Conservation (phyloP, 1,140 invertebrate species). For the Ceratitis capitata region DNA sequence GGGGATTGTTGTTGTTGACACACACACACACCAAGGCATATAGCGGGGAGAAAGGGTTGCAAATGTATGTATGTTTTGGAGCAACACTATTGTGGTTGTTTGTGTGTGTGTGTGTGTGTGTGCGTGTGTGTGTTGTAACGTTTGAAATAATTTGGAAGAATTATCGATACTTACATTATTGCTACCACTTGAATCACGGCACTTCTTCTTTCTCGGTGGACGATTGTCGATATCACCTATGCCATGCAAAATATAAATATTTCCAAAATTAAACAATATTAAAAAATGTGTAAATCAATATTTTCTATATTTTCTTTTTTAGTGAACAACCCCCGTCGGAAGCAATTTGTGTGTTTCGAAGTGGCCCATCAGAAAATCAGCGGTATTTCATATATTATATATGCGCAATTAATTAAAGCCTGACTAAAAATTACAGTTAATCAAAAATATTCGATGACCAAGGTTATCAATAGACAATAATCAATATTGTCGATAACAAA, state of each 20-base stretch:
- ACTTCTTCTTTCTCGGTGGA: constrained; percentile 63
- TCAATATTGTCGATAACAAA: neutral
- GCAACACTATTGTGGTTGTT: too few species aligned
- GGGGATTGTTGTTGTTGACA: neutral
- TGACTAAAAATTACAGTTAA: too few species aligned
- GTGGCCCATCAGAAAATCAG: too few species aligned
- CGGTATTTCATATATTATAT: too few species aligned
- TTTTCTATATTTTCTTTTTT: too few species aligned
- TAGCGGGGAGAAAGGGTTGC: neutral
- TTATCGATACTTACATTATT: constrained; percentile 54
- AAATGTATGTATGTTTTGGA: neutral
- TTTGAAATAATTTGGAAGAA: neutral
- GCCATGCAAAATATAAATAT: neutral
- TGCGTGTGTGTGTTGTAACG: neutral
- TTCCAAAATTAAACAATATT: too few species aligned
- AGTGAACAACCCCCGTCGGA: neutral
- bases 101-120: neutral
- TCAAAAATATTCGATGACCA: neutral
- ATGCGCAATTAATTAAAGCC: too few species aligned
- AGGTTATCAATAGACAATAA: neutral
- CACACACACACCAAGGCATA: neutral
- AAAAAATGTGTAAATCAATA: too few species aligned
- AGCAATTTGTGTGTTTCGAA: neutral
- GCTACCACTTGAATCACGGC: constrained; percentile 60
- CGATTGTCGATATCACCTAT: constrained; percentile 59